phyloP scores from a whole-genome alignment of 2,113 vertebrate species.

The Polypterus senegalus region DNA sequence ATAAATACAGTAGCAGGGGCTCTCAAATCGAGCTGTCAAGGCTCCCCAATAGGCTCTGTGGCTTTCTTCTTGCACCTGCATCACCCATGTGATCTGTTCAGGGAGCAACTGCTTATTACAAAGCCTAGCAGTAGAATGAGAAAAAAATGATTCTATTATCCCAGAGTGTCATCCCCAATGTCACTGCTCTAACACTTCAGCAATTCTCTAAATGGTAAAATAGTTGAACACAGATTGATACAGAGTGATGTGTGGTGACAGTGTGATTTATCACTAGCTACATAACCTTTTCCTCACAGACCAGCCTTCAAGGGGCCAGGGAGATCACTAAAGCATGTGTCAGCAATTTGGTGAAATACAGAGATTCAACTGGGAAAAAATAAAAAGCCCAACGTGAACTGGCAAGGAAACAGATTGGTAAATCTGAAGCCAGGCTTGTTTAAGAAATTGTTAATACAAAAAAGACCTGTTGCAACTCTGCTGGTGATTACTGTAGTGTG shows the following conservation, averaged over 20 bases:
- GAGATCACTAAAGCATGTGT: constrained; percentile 1
- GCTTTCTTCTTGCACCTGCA: neutral
- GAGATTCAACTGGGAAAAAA: neutral
- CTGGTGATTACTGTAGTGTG: too few relatives aligned
- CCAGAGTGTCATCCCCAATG: constrained; percentile 16
- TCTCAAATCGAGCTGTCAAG: too few relatives aligned
- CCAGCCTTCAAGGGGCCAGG: constrained; percentile 9
- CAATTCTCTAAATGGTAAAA: constrained; percentile 16
- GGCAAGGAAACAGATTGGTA: too few relatives aligned
- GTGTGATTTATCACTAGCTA: constrained; percentile 20
- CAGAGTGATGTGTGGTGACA: constrained; percentile 22
- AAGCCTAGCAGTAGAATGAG: constrained; percentile 6
- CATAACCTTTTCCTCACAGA: constrained; percentile 10
- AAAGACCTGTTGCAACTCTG: too few relatives aligned
- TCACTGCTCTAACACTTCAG: constrained; percentile 21
- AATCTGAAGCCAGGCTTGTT: too few relatives aligned
- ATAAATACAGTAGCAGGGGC: too few relatives aligned
- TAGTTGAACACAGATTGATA: constrained; percentile 18
- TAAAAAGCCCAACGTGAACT: too few relatives aligned
- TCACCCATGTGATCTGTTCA: neutral
- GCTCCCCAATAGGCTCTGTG: neutral
- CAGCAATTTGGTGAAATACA: constrained; percentile 1
- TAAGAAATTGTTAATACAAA: too few relatives aligned
- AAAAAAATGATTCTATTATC: constrained; percentile 14
- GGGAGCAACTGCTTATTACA: neutral